Evolutionary conservation across 2,888 invertebrate species (phyloP).

Genomic region (Asteroscopus sphinx): DNA sequence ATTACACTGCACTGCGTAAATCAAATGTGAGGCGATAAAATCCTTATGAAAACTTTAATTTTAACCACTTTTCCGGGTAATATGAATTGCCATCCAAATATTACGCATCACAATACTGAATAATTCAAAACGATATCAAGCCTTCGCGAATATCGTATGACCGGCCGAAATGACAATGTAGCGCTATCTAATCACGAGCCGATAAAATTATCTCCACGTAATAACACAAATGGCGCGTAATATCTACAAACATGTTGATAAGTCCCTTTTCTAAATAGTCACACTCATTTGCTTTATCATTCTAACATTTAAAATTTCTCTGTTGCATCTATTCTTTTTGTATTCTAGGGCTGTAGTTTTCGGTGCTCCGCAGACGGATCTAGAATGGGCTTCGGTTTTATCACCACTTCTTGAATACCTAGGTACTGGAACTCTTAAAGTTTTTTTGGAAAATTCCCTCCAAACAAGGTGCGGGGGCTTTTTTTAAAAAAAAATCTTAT

Average conservation of each 20-base stretch:
- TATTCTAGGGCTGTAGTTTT: too few species aligned
- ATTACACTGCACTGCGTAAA: slow-evolving; percentile 9
- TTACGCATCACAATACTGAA: slow-evolving; percentile 42
- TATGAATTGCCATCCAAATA: slow-evolving; percentile 22
- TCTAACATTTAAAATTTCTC: too few species aligned
- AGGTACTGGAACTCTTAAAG: too few species aligned
- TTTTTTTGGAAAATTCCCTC: too few species aligned
- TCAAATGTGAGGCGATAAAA: not conserved
- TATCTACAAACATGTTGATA: slow-evolving; percentile 40
- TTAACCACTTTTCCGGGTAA: slow-evolving; percentile 14
- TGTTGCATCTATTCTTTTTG: too few species aligned
- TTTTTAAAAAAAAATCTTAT: too few species aligned
- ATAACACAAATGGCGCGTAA: slow-evolving; percentile 55
- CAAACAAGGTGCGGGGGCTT: too few species aligned
- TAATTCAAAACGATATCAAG: slow-evolving; percentile 38
- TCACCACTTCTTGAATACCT: too few species aligned
- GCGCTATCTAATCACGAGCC: slow-evolving; percentile 62
- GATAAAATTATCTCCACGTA: slow-evolving; percentile 64
- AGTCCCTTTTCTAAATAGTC: slow-evolving; percentile 21
- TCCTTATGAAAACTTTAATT: slow-evolving; percentile 3
- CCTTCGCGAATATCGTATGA: slow-evolving; percentile 52
- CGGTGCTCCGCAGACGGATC: too few species aligned
- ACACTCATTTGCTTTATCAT: slow-evolving; percentile 16
- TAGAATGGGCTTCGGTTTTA: too few species aligned
- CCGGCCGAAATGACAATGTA: slow-evolving; percentile 61